Evolutionary conservation across 1,140 invertebrate genomes (phyloP), one percentile per base, ranked within the genome.

Genomic region (Zeugodacus cucurbitae): DNA sequence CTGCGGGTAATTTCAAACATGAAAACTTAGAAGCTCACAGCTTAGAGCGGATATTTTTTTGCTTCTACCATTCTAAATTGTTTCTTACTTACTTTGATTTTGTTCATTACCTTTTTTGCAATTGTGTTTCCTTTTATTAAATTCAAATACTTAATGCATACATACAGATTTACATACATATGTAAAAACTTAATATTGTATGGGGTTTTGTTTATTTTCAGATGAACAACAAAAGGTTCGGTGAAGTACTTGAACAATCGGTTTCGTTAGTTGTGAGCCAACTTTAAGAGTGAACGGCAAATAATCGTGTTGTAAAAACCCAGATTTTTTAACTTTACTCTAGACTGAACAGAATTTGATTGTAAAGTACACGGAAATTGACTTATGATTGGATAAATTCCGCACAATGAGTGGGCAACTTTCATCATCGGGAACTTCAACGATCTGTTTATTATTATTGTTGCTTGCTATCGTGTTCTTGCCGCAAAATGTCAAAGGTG

Each of bases 401-500:
- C n/a, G 26, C 22, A 29, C 37, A 54, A 82, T 82, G 74, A 82
- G n/a, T 3, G 41, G 2, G 74, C 41, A 82, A 29, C n/a, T 29
- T 54, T 48, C n/a, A 48, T 44, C 74, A 82, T 54, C 74, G 17
- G 26, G 22, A 29, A 54, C n/a, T 26, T 4, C n/a, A 82, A 48
- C 41, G 41, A 82, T 82, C 37, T 82, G 44, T 48, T 29, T 82
- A 0, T 82, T 82, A 26, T 82, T 22, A 48, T 54, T 82, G 48
- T 48, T 82, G 37, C 11, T 82, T 82, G 26, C 26, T 10, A 22
- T 48, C 41, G 74, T 29, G 37, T 82, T 82, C 10, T 48, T 82
- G 74, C 74, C 74, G 2, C 74, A 48, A 82, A 82, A 82, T 82
- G 74, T 82, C 41, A 54, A 82, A 82, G 74, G 74, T 82, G 41